Conservation (phyloP, 2,888 invertebrate species). For the Tetramorium bicarinatum region DNA sequence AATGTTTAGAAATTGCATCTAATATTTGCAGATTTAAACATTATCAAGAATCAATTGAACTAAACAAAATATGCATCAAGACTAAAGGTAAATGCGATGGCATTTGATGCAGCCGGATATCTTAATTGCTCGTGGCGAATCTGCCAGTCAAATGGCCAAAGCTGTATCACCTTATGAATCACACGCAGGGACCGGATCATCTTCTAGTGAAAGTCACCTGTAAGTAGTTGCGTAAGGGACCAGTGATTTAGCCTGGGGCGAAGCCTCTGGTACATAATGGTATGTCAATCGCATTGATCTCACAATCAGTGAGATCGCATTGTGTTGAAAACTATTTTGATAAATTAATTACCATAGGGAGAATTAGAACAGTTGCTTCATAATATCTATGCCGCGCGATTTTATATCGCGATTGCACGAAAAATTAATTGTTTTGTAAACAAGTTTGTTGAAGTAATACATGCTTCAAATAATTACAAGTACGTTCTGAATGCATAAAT, state of each 20-base stretch:
- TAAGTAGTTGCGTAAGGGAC: constrained; percentile 67
- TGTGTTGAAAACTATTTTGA: neutral
- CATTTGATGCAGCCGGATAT: constrained; percentile 38
- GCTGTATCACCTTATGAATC: constrained; percentile 58
- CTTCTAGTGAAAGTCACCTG: constrained; percentile 74
- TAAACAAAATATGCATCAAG: constrained; percentile 14
- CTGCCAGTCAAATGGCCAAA: constrained; percentile 38
- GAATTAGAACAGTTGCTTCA: neutral
- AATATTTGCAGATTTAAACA: neutral
- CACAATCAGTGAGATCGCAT: neutral
- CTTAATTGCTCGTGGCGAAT: constrained; percentile 42
- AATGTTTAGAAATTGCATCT: neutral
- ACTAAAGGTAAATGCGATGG: constrained; percentile 33
- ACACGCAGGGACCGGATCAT: constrained; percentile 59
- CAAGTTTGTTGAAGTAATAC: neutral
- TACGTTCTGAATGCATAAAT: neutral
- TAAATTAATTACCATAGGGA: neutral
- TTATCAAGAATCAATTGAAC: constrained; percentile 15
- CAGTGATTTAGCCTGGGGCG: constrained; percentile 65
- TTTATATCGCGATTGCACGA: neutral
- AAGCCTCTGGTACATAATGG: constrained; percentile 59
- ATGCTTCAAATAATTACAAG: neutral
- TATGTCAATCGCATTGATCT: constrained; percentile 53
- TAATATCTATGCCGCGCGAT: neutral
- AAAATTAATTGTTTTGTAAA: neutral